phyloP scores from a whole-genome alignment of 2,113 vertebrate genomes.

The Elephas maximus region DNA sequence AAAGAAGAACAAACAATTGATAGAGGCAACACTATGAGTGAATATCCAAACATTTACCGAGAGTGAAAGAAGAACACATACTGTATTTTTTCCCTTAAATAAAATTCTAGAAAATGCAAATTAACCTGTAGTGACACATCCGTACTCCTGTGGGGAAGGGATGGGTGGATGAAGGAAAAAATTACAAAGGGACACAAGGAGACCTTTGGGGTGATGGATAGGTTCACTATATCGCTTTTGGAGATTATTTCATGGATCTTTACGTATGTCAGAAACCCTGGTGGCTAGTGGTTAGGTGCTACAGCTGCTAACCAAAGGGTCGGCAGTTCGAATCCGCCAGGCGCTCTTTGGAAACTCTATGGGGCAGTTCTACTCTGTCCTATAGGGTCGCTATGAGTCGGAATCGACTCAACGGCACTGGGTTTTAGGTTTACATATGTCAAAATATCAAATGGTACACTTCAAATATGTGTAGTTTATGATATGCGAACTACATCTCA shows the following conservation, averaged over 20 bases:
- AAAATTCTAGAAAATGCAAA: slow-evolving; percentile 18
- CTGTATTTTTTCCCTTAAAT: background rate
- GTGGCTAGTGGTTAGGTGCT: too few species aligned
- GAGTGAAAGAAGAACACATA: background rate
- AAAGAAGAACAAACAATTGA: background rate
- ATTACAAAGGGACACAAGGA: background rate
- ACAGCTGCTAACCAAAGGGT: too few species aligned
- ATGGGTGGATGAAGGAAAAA: background rate
- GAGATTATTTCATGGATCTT: background rate
- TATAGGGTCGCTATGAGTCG: too few species aligned
- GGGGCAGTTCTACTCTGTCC: too few species aligned
- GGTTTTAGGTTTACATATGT: too few species aligned
- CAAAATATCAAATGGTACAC: too few species aligned
- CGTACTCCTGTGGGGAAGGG: background rate
- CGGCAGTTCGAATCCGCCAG: too few species aligned
- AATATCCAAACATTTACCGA: background rate
- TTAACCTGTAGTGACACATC: background rate
- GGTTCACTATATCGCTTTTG: background rate
- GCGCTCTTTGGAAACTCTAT: too few species aligned
- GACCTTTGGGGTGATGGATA: too few species aligned
- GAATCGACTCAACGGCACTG: too few species aligned
- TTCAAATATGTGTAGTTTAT: background rate
- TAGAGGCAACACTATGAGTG: background rate
- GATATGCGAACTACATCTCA: background rate
- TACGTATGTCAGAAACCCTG: too few species aligned